Base-by-base conservation (phyloP, 1,140 invertebrate species). In the Heliconius nattereri region DNA sequence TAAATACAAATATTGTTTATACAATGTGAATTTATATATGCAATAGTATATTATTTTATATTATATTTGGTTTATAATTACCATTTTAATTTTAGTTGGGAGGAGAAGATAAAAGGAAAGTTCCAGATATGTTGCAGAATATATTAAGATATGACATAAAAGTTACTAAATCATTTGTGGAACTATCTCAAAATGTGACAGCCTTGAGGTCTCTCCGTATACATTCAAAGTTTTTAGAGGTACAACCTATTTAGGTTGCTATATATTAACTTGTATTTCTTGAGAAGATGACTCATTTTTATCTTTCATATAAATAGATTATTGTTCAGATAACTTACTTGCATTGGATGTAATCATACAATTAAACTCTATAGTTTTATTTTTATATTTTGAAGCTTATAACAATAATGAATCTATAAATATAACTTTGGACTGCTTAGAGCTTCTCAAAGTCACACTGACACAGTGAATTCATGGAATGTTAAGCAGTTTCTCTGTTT, bases 201-300 rank as follows among this genome's bases (percentile, higher is more conserved):
- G 94, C 96, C 1, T 89, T 97, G n/a, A 95, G 93, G 78, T 96
- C 96, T 2, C 83, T 97, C 8, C 95, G 93, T 76, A 94, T 94
- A 49, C 95, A 97, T 92, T 96, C 96, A 74, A 96, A 96, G 93
- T 91, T 95, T 71, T 93, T 98, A 54, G 97, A 98, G 95, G 96
- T 97, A 95, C 9, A 5, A 16, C 7, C 20, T 26, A 37, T 35
- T 72, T 40, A 35, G 70, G 13, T 7, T 26, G 23, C n/a, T 60
- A 26, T 11, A 60, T 66, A 66, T n/a, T 57, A 23, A 57, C 0
- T 57, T 29, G 26, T 26, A 66, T 29, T 66, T 66, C 60, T 66
- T 16, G 16, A 66, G 13, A 66, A 66, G 11, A 16, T 66, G 60
- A 66, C 60, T 29, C 60, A 66, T 66, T 16, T 7, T 66, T 29